Conservation (phyloP, 1,140 invertebrate species). For the Periplaneta americana region DNA sequence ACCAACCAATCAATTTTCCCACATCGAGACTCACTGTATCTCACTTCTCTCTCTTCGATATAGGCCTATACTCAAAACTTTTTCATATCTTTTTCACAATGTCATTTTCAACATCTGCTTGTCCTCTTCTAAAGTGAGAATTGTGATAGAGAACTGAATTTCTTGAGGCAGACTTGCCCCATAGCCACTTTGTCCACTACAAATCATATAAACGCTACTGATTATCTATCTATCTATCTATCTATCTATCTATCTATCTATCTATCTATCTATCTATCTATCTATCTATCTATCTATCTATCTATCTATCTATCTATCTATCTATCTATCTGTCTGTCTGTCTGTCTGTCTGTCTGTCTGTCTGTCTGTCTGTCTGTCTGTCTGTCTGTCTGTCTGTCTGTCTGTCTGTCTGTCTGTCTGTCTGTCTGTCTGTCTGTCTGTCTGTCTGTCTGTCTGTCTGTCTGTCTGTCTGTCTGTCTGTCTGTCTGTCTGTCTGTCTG, state of each 20-base stretch:
- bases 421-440: background rate
- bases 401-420: constrained; percentile 2
- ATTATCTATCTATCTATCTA: background rate
- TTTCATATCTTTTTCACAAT: too few relatives aligned
- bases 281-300: background rate
- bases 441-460: background rate
- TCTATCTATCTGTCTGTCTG: background rate
- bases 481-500: constrained; percentile 9
- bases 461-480: constrained; percentile 1
- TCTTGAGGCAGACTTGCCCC: too few relatives aligned
- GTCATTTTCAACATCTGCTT: too few relatives aligned
- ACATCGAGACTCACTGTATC: too few relatives aligned
- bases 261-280: background rate
- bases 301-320: background rate
- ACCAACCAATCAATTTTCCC: too few relatives aligned
- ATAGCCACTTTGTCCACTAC: too few relatives aligned
- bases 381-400: background rate
- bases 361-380: constrained; percentile 1
- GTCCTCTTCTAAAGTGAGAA: too few relatives aligned
- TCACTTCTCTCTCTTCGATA: too few relatives aligned
- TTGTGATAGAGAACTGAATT: too few relatives aligned
- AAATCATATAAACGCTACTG: too few relatives aligned
- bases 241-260: background rate
- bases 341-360: background rate
- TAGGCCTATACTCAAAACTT: too few relatives aligned